phyloP scores from a whole-genome alignment of 2,888 invertebrate genomes.

The Malthinus flaveolus region DNA sequence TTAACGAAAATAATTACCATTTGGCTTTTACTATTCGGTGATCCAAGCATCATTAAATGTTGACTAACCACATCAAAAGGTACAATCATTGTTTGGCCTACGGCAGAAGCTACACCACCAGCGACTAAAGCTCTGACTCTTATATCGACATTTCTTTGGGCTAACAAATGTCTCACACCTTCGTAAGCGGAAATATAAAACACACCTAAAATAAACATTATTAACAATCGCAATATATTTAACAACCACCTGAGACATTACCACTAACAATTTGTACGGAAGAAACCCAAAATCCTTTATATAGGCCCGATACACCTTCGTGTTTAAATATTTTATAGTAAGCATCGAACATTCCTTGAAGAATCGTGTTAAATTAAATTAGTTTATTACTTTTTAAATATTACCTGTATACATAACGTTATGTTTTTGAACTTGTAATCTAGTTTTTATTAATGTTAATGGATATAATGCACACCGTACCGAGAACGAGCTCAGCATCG shows the following conservation, averaged over 20 bases:
- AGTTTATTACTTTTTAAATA: not conserved
- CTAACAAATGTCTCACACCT: constrained; percentile 80
- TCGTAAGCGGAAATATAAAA: constrained; percentile 95
- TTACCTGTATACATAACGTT: constrained; percentile 80
- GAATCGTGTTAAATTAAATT: constrained; percentile 16
- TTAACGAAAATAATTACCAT: constrained; percentile 33
- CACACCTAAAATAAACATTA: constrained; percentile 64
- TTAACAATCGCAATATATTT: too few species aligned
- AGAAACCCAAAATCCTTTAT: constrained; percentile 94
- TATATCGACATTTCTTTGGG: constrained; percentile 66
- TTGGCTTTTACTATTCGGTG: constrained; percentile 37
- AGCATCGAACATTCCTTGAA: constrained; percentile 79
- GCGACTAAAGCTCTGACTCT: constrained; percentile 79
- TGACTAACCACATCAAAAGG: constrained; percentile 97
- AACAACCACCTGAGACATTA: constrained; percentile 32
- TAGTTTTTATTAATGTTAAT: constrained; percentile 90
- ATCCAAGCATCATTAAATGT: constrained; percentile 92
- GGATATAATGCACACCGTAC: constrained; percentile 84
- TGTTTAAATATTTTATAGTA: constrained; percentile 80
- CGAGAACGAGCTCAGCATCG: constrained; percentile 84
- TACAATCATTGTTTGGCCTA: constrained; percentile 93
- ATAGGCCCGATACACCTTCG: constrained; percentile 87
- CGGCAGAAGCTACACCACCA: constrained; percentile 88
- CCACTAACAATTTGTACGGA: constrained; percentile 66
- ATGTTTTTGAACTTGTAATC: constrained; percentile 85